phyloP scores from a whole-genome alignment of 2,113 vertebrate genomes.

The Phoenicopterus ruber region DNA sequence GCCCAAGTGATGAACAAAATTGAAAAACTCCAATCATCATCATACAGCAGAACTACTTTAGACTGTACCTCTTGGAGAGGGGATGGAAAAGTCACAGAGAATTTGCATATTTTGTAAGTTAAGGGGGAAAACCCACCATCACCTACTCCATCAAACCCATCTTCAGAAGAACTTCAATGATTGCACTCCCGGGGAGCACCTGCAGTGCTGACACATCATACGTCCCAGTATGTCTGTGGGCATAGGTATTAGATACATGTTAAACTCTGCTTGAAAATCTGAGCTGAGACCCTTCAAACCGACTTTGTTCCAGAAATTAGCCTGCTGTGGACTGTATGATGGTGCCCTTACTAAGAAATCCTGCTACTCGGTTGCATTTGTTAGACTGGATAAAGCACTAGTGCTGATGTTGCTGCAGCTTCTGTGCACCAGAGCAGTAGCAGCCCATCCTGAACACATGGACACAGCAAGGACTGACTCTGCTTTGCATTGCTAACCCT shows the following conservation, averaged over 20 bases:
- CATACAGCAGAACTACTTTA: neutral
- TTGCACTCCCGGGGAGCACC: neutral
- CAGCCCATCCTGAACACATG: neutral
- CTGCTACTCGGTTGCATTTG: neutral
- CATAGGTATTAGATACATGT: neutral
- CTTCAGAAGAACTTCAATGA: neutral
- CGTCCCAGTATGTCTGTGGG: neutral
- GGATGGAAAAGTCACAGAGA: neutral
- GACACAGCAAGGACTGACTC: neutral
- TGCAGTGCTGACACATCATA: neutral
- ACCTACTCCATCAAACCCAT: fast-evolving
- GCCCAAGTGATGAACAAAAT: neutral
- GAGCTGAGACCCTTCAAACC: neutral
- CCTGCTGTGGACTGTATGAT: neutral
- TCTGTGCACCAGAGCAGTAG: neutral
- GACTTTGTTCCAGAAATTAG: neutral
- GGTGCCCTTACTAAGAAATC: neutral
- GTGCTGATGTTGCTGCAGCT: neutral
- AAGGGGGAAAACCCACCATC: neutral
- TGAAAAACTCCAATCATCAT: neutral
- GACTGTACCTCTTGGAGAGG: neutral
- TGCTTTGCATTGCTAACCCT: neutral
- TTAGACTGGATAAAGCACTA: neutral
- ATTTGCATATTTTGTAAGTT: neutral
- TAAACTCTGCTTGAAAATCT: neutral